These are phyloP conservation scores for Edolisoma coerulescens DNA, from an alignment of 2,113 vertebrate species.

Conservation along the genomic window DNA sequence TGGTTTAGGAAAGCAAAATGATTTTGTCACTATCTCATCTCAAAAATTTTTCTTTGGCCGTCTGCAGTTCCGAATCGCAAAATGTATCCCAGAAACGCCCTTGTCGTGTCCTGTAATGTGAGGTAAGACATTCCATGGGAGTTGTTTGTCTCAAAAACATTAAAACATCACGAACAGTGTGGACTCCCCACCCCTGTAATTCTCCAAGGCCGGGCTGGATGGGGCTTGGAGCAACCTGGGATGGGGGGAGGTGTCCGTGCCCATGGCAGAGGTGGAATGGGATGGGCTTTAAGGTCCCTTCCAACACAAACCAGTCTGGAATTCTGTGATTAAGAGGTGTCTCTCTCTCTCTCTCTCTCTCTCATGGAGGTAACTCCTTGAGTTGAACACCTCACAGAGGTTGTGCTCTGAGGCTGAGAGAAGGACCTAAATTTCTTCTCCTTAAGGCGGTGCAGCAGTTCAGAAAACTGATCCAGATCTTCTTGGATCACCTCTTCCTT, in stretches of 20 bases:
- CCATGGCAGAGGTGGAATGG: neutral
- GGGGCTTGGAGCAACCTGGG: neutral
- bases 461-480: neutral
- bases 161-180: neutral
- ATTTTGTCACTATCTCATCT: conserved; percentile 3
- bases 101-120: neutral
- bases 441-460: neutral
- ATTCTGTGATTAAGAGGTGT: neutral
- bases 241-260: neutral
- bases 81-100: neutral
- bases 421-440: neutral
- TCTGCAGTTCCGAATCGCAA: neutral
- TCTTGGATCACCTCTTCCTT: neutral
- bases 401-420: neutral
- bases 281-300: neutral
- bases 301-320: neutral
- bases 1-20: neutral
- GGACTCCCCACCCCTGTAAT: neutral
- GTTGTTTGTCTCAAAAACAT: neutral
- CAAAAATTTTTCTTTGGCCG: neutral
- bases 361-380: neutral
- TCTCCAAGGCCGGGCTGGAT: accelerated
- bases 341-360: too few relatives aligned
- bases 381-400: neutral
- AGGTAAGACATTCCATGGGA: neutral